Evolutionary conservation across 2,888 invertebrate genomes (phyloP).

Genomic region (Tinea pellionella): DNA sequence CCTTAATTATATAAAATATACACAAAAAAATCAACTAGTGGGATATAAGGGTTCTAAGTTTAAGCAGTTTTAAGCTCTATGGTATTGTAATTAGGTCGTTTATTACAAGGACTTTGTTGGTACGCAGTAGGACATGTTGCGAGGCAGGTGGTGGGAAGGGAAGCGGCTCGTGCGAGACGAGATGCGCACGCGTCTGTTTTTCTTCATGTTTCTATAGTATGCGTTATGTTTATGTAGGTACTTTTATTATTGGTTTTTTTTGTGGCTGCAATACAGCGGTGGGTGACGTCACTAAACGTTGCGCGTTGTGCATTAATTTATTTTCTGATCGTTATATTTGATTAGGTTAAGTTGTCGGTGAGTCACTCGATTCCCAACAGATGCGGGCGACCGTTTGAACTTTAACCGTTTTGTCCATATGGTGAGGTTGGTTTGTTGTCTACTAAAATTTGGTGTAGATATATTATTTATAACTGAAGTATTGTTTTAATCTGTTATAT

Average conservation of each 20-base stretch:
- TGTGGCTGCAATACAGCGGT: too few species aligned
- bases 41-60: neutral
- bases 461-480: too few species aligned
- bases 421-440: too few species aligned
- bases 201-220: conserved; percentile 15
- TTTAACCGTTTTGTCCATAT: neutral
- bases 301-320: too few species aligned
- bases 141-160: conserved; percentile 18
- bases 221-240: neutral
- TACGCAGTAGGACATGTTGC: neutral
- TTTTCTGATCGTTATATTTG: too few species aligned
- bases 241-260: too few species aligned
- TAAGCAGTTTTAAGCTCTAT: neutral
- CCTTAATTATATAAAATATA: neutral
- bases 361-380: neutral
- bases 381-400: neutral
- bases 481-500: too few species aligned
- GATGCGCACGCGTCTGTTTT: conserved; percentile 20
- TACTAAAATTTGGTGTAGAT: too few species aligned
- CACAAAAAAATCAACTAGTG: neutral
- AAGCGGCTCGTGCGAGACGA: conserved; percentile 26
- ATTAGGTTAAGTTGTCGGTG: neutral
- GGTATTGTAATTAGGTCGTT: neutral
- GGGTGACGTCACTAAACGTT: too few species aligned
- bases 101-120: neutral